phyloP scores from a whole-genome alignment of 2,797 vertebrate genomes.

The Chlorospingus semifuscus region DNA sequence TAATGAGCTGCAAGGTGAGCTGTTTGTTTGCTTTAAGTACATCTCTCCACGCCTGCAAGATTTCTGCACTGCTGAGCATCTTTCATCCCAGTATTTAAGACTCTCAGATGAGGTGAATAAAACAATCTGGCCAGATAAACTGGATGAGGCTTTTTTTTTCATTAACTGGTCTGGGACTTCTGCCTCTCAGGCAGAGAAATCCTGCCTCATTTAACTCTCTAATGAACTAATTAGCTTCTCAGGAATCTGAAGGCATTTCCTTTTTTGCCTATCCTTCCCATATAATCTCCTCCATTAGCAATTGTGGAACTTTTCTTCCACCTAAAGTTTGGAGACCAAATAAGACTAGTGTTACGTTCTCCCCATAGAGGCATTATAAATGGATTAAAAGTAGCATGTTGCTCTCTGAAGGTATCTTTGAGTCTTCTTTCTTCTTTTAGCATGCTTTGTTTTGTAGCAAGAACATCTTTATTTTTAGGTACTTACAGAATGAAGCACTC shows the following conservation, averaged over 20 bases:
- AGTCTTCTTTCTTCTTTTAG: not conserved
- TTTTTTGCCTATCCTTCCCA: not conserved
- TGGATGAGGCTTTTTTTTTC: not conserved
- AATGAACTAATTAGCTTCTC: not conserved
- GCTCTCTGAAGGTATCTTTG: not conserved
- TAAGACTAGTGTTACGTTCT: not conserved
- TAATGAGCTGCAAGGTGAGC: slow-evolving; percentile 88
- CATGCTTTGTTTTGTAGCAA: not conserved
- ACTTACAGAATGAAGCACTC: not conserved
- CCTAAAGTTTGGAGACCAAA: not conserved
- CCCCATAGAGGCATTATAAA: not conserved
- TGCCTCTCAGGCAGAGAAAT: not conserved
- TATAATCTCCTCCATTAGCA: not conserved
- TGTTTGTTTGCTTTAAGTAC: not conserved
- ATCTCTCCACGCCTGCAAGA: not conserved
- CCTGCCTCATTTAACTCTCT: not conserved
- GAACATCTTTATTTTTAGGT: slow-evolving; percentile 7
- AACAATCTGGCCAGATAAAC: not conserved
- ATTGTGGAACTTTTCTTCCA: not conserved
- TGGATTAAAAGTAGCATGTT: not conserved
- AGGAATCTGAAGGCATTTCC: not conserved
- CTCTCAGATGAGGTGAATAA: not conserved
- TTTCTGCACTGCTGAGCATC: not conserved
- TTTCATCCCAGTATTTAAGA: not conserved
- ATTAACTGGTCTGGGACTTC: not conserved